phyloP scores from a whole-genome alignment of 2,888 invertebrate genomes.

The Drosophila siamana region DNA sequence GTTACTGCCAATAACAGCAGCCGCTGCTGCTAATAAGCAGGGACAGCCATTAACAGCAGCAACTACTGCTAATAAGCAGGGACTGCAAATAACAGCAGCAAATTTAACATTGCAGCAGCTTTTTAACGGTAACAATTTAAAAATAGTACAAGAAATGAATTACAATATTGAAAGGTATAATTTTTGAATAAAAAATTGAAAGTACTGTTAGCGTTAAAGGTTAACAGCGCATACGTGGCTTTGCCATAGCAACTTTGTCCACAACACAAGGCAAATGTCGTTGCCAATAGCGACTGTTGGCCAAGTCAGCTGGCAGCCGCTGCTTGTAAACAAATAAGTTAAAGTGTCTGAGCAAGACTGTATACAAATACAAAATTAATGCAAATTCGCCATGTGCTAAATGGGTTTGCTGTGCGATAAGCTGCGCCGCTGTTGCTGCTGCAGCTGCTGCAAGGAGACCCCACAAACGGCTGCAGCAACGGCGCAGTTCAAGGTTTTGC shows the following conservation, averaged over 20 bases:
- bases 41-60: background rate
- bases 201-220: background rate
- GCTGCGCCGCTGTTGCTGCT: conserved; percentile 46
- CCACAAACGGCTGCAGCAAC: background rate
- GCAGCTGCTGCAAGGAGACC: conserved; percentile 4
- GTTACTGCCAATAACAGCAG: background rate
- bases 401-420: conserved; percentile 64
- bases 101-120: conserved; percentile 8
- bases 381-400: conserved; percentile 43
- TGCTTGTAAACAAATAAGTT: conserved; percentile 53
- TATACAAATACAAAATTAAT: background rate
- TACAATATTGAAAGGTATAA: background rate
- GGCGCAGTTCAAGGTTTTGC: conserved; percentile 70
- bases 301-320: conserved; percentile 48
- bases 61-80: conserved; percentile 2
- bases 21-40: background rate
- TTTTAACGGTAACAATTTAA: conserved; percentile 1
- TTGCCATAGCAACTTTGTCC: conserved; percentile 37
- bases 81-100: conserved; percentile 1
- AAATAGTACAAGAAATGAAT: background rate
- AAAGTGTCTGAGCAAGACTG: background rate
- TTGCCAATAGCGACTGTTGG: conserved; percentile 36
- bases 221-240: conserved; percentile 26
- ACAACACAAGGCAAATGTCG: conserved; percentile 26
- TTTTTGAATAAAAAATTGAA: background rate